Evolutionary conservation across 1,140 invertebrate species (phyloP).

Genomic region (Spodoptera litura): DNA sequence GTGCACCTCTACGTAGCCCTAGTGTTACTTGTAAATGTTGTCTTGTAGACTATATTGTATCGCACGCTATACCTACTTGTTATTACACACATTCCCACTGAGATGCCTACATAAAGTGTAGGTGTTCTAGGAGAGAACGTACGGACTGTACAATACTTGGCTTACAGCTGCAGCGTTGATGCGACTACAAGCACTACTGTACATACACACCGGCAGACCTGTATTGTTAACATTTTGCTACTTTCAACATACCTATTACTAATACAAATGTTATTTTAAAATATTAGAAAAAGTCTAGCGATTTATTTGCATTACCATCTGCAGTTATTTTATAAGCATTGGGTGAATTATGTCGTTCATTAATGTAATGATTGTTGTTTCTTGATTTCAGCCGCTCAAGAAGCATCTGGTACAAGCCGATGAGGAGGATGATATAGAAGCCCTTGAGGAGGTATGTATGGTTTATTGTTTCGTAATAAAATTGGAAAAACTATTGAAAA

Average conservation of each 20-base stretch:
- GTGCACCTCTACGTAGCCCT: too few relatives aligned
- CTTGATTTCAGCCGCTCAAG: constrained; percentile 75
- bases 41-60: neutral
- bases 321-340: too few relatives aligned
- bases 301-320: too few relatives aligned
- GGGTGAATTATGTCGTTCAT: neutral
- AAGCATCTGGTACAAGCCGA: constrained; percentile 71
- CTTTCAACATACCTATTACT: too few relatives aligned
- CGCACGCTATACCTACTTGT: neutral
- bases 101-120: neutral
- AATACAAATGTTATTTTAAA: too few relatives aligned
- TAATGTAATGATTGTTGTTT: constrained; percentile 4
- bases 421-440: constrained; percentile 76
- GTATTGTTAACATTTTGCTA: constrained; percentile 2
- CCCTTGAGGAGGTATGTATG: constrained; percentile 70
- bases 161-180: constrained; percentile 13
- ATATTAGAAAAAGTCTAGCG: too few relatives aligned
- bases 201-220: constrained; percentile 36
- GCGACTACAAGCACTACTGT: constrained; percentile 25
- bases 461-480: neutral
- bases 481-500: neutral
- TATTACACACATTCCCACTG: constrained; percentile 2
- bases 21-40: neutral
- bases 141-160: constrained; percentile 17
- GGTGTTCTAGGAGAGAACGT: constrained; percentile 29